Evolutionary conservation across 2,113 vertebrate genomes (phyloP).

Genomic region (Oophaga pumilio): DNA sequence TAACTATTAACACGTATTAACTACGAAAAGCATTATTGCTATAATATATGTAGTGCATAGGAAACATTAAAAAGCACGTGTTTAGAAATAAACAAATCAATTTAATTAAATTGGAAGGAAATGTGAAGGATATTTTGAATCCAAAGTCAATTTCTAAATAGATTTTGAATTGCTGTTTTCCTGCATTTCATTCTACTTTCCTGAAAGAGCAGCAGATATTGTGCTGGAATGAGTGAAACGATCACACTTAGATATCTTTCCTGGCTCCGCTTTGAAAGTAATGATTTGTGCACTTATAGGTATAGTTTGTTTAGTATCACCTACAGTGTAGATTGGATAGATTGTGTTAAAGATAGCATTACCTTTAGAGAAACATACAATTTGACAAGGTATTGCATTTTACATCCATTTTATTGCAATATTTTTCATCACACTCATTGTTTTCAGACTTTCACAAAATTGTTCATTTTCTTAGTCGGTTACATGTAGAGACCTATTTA

Average conservation of each 20-base stretch:
- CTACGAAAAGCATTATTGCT: not conserved
- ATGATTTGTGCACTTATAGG: conserved; percentile 87
- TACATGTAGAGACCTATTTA: conserved; percentile 81
- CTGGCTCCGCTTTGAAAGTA: conserved; percentile 73
- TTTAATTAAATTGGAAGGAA: not conserved
- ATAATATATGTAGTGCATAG: not conserved
- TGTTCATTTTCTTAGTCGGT: conserved; percentile 85
- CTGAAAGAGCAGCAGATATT: conserved; percentile 65
- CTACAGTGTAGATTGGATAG: conserved; percentile 78
- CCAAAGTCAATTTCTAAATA: conserved; percentile 33
- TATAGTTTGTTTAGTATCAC: conserved; percentile 81
- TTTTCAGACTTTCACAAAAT: conserved; percentile 83
- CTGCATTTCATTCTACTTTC: conserved; percentile 44
- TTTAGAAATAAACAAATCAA: not conserved
- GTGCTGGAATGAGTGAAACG: conserved; percentile 77
- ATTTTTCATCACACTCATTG: conserved; percentile 81
- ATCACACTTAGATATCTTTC: conserved; percentile 84
- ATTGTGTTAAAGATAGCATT: conserved; percentile 89
- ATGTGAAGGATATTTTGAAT: conserved; percentile 26
- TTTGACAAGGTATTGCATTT: conserved; percentile 85
- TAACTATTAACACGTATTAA: not conserved
- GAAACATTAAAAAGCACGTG: not conserved
- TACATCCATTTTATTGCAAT: conserved; percentile 79
- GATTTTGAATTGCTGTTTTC: conserved; percentile 31
- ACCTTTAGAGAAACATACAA: conserved; percentile 85